A percentile compares a stretch with the other conserved stretches of the same genome.
phyloP scores from a whole-genome alignment of 2,888 invertebrate species.

The Octonoba sinensis region DNA sequence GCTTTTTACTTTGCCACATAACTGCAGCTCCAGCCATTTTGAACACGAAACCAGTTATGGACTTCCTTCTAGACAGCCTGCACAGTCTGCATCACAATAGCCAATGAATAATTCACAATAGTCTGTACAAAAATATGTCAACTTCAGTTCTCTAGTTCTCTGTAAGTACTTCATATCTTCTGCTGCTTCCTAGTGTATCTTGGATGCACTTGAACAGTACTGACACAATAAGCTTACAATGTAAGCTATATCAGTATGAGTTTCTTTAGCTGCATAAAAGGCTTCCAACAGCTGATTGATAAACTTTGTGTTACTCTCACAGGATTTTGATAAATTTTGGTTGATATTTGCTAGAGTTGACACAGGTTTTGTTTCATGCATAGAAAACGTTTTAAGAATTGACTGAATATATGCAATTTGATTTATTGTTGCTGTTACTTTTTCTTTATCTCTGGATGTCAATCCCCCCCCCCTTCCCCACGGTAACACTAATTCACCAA shows the following conservation, averaged over 20 bases:
- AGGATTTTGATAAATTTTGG: neutral
- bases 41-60: constrained; percentile 64
- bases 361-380: neutral
- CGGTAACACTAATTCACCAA: too few species aligned
- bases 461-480: too few species aligned
- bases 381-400: neutral
- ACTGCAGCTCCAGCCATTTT: constrained; percentile 17
- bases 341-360: neutral
- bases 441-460: constrained; percentile 17
- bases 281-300: constrained; percentile 4
- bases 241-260: constrained; percentile 61
- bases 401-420: constrained; percentile 8
- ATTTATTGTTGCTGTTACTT: neutral
- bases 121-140: neutral
- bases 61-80: constrained; percentile 40
- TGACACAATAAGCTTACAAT: constrained; percentile 29
- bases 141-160: too few species aligned
- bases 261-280: constrained; percentile 25
- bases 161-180: constrained; percentile 22
- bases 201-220: neutral
- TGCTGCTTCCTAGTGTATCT: constrained; percentile 12
- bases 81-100: constrained; percentile 65
- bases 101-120: constrained; percentile 20
- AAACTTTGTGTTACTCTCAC: neutral
- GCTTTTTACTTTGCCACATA: constrained; percentile 55